Conservation (phyloP, 2,113 vertebrate genomes). For the Diadophis punctatus region DNA sequence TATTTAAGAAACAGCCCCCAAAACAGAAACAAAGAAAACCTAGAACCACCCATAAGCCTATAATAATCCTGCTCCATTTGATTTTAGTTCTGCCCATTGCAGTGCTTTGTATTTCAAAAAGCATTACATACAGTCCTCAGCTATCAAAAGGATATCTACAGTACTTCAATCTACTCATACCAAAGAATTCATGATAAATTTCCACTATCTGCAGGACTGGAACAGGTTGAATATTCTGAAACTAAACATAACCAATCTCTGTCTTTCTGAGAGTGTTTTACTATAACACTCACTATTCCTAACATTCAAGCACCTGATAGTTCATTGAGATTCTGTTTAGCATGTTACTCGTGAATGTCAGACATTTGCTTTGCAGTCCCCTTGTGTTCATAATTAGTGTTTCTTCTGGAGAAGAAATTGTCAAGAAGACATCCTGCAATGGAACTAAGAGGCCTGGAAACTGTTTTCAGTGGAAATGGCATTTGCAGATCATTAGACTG, state of each 20-base stretch:
- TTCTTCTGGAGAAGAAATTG: not conserved
- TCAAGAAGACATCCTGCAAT: not conserved
- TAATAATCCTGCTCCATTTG: not conserved
- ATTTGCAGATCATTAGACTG: not conserved
- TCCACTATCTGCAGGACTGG: not conserved
- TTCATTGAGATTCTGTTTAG: not conserved
- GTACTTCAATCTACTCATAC: not conserved
- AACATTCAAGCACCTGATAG: not conserved
- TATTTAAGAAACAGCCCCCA: not conserved
- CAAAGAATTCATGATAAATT: not conserved
- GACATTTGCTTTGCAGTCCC: not conserved
- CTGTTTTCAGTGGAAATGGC: fast-evolving
- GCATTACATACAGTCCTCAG: not conserved
- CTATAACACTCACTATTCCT: not conserved
- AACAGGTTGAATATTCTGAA: not conserved
- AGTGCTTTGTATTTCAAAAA: not conserved
- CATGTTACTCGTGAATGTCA: not conserved
- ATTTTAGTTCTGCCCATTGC: not conserved
- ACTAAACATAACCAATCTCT: not conserved
- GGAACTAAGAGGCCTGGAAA: not conserved
- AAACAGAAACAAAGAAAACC: not conserved
- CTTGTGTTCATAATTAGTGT: not conserved
- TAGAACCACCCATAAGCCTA: not conserved
- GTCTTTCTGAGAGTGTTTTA: not conserved
- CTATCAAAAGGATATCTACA: not conserved